phyloP scores from a whole-genome alignment of 2,888 invertebrate species.

The Apamea anceps region DNA sequence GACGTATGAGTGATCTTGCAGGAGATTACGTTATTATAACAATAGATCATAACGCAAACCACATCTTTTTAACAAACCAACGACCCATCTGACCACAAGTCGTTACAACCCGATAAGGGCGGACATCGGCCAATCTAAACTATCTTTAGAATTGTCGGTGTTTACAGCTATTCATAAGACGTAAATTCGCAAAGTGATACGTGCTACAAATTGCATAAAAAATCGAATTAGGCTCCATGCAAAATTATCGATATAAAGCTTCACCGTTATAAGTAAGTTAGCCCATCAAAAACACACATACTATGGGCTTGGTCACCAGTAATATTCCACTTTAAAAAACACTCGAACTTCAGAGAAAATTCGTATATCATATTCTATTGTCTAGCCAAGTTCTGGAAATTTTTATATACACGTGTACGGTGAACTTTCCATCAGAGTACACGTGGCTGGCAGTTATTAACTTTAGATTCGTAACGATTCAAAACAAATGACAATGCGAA shows the following conservation, averaged over 20 bases:
- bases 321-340: not conserved
- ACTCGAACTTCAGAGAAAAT: not conserved
- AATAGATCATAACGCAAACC: not conserved
- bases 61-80: not conserved
- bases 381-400: conserved; percentile 10
- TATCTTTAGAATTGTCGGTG: not conserved
- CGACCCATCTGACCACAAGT: not conserved
- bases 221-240: not conserved
- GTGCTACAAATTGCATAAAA: not conserved
- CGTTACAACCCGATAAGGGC: not conserved
- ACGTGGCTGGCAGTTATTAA: conserved; percentile 30
- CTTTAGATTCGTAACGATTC: conserved; percentile 29
- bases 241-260: conserved; percentile 3
- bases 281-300: not conserved
- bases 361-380: not conserved
- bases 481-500: conserved; percentile 34
- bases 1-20: not conserved
- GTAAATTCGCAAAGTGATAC: not conserved
- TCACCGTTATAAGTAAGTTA: not conserved
- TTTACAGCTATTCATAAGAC: not conserved
- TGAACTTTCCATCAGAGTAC: conserved; percentile 1
- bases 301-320: not conserved
- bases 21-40: not conserved
- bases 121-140: not conserved
- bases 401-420: not conserved